Evolutionary conservation across 1,140 invertebrate genomes (phyloP).

Genomic region (Drosophila insularis): DNA sequence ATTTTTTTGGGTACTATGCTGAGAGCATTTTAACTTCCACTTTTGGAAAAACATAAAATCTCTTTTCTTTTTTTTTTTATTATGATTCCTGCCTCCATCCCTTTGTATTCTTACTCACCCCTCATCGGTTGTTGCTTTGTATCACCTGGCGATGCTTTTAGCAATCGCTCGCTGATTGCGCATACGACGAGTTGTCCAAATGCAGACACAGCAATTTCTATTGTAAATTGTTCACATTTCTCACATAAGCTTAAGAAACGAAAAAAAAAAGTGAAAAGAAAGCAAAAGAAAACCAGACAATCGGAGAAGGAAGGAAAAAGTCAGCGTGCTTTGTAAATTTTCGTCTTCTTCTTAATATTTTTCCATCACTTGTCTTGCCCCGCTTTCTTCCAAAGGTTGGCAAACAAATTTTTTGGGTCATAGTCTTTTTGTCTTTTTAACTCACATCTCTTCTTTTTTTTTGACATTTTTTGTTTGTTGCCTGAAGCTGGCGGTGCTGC

Average conservation of each 20-base stretch:
- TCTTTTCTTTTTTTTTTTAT: neutral
- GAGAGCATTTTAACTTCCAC: constrained; percentile 2
- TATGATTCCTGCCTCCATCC: constrained; percentile 33
- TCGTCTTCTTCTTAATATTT: constrained; percentile 46
- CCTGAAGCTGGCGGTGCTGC: constrained; percentile 46
- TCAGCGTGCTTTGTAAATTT: constrained; percentile 26
- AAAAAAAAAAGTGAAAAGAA: constrained; percentile 20
- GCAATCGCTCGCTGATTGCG: constrained; percentile 75
- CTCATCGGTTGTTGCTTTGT: constrained; percentile 33
- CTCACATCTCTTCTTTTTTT: constrained; percentile 3
- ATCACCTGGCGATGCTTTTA: constrained; percentile 59
- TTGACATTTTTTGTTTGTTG: constrained; percentile 40
- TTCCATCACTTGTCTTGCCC: neutral
- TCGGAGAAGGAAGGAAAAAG: constrained; percentile 41
- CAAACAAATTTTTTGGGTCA: constrained; percentile 67
- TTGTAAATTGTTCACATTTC: constrained; percentile 79
- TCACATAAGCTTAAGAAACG: constrained; percentile 50
- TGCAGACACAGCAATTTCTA: constrained; percentile 77
- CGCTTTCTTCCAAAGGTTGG: constrained; percentile 55
- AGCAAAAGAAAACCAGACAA: neutral
- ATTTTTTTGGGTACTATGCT: neutral
- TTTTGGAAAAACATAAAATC: neutral
- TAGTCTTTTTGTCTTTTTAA: constrained; percentile 54
- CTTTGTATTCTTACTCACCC: constrained; percentile 46
- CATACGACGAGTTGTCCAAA: constrained; percentile 76